Evolutionary conservation across 2,888 invertebrate genomes (phyloP).

Genomic region (Cataglyphis altisquamis): DNA sequence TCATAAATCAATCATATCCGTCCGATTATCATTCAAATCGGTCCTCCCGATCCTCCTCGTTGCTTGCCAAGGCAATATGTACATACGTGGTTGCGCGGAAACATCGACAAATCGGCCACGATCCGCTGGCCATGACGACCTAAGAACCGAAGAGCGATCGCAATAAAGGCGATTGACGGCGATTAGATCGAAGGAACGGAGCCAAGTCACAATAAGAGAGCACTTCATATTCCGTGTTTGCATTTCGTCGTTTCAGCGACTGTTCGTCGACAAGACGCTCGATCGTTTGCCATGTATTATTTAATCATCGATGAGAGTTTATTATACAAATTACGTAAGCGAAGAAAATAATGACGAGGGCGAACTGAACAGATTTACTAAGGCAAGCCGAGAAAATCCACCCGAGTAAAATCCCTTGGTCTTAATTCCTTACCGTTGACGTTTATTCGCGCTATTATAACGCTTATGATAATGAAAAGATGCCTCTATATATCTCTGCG

Average conservation of each 20-base stretch:
- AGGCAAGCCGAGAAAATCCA: conserved; percentile 14
- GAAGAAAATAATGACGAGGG: conserved; percentile 20
- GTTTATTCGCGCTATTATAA: conserved; percentile 56
- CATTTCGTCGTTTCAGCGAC: neutral
- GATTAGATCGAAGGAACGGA: conserved; percentile 32
- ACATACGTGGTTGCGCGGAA: conserved; percentile 51
- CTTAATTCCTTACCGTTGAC: conserved; percentile 48
- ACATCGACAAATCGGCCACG: conserved; percentile 59
- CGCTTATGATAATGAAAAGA: conserved; percentile 67
- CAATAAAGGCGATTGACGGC: conserved; percentile 55
- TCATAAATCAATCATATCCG: conserved; percentile 82
- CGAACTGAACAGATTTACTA: conserved; percentile 29
- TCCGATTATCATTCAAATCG: conserved; percentile 83
- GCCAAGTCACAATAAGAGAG: neutral
- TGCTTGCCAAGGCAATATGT: conserved; percentile 5
- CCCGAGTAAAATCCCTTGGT: conserved; percentile 29
- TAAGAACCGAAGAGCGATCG: conserved; percentile 45
- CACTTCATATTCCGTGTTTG: neutral
- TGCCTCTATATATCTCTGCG: conserved; percentile 52
- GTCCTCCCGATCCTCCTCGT: conserved; percentile 65
- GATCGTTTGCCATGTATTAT: neutral
- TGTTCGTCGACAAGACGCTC: neutral
- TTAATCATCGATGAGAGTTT: conserved; percentile 11
- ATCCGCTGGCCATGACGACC: conserved; percentile 33
- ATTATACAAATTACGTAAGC: neutral